phyloP scores from a whole-genome alignment of 2,888 invertebrate species.

The Lithosia quadra region DNA sequence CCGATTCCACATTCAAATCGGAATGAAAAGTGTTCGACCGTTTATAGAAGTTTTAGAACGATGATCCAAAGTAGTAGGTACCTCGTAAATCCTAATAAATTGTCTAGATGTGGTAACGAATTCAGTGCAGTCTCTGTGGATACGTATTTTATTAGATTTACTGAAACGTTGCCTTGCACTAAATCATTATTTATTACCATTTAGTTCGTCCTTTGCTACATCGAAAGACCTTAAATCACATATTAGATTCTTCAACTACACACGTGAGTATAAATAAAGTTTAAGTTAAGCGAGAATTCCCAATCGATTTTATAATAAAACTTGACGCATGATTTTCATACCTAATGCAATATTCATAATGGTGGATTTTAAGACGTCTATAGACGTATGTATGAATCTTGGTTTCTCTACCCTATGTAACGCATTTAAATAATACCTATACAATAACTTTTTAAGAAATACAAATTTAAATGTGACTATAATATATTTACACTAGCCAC shows the following conservation, averaged over 20 bases:
- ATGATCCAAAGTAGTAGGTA: slow-evolving; percentile 56
- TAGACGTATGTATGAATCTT: too few species aligned
- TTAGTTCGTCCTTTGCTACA: slow-evolving; percentile 31
- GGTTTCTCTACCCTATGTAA: too few species aligned
- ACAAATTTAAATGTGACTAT: too few species aligned
- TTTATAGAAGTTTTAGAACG: slow-evolving; percentile 55
- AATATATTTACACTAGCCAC: too few species aligned
- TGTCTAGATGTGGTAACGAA: slow-evolving; percentile 72
- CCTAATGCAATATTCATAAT: too few species aligned
- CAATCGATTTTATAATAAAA: neutral
- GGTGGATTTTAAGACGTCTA: too few species aligned
- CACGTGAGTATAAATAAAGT: neutral
- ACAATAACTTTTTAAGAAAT: too few species aligned
- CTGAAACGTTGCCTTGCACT: slow-evolving; percentile 62
- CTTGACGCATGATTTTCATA: neutral
- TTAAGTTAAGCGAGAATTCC: neutral
- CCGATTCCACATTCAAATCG: slow-evolving; percentile 40
- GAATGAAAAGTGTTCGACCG: slow-evolving; percentile 43
- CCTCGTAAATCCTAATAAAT: slow-evolving; percentile 72
- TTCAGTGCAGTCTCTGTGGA: slow-evolving; percentile 65
- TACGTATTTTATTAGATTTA: slow-evolving; percentile 70
- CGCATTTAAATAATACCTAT: too few species aligned
- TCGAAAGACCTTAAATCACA: slow-evolving; percentile 28
- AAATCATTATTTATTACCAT: slow-evolving; percentile 67
- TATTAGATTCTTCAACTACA: slow-evolving; percentile 11